Evolutionary conservation across 2,888 invertebrate genomes (phyloP).

Genomic region (Lymantria monacha): DNA sequence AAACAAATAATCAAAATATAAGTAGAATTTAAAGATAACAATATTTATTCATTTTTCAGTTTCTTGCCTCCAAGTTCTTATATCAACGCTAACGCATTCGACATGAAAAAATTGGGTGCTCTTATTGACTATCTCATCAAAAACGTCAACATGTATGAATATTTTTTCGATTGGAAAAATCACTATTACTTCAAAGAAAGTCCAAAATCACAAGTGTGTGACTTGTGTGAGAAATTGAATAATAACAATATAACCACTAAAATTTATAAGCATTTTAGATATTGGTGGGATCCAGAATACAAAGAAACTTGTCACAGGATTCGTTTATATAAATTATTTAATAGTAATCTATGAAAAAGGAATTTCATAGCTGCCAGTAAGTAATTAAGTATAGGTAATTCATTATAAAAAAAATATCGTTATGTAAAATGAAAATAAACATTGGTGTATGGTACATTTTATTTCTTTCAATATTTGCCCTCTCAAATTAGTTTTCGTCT

Average conservation of each 20-base stretch:
- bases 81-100: constrained; percentile 51
- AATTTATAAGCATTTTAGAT: constrained; percentile 41
- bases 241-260: constrained; percentile 15
- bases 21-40: no score
- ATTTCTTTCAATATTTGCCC: no score
- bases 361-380: not conserved
- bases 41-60: constrained; percentile 54
- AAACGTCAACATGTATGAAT: constrained; percentile 49
- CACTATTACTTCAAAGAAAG: constrained; percentile 54
- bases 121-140: constrained; percentile 61
- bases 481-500: no score
- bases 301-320: constrained; percentile 46
- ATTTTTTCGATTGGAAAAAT: constrained; percentile 68
- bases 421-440: no score
- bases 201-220: constrained; percentile 51
- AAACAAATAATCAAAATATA: no score
- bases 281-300: constrained; percentile 63
- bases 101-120: constrained; percentile 58
- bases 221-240: constrained; percentile 57
- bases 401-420: no score
- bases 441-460: no score
- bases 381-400: no score
- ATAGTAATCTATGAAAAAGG: constrained; percentile 11
- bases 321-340: constrained; percentile 39
- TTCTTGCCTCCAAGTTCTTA: constrained; percentile 67